These are phyloP conservation scores for Gobio occitaniae DNA, from an alignment of 2,797 vertebrate genomes.

Conservation along the genomic window DNA sequence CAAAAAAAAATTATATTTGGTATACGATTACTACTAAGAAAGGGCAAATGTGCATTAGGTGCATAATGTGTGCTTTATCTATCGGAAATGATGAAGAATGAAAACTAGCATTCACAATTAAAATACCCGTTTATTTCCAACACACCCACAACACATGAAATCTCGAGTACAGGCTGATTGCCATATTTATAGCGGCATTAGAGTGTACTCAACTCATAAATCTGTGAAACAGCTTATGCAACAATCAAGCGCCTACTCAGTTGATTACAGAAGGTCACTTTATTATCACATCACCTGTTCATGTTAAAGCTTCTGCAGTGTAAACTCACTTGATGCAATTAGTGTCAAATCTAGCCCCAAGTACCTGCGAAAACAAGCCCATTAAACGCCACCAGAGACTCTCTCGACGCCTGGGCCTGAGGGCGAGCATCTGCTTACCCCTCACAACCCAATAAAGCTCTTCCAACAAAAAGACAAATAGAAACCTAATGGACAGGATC, in stretches of 20 bases:
- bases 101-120: background rate
- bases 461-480: constrained; percentile 58
- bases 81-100: background rate
- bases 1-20: background rate
- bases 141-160: background rate
- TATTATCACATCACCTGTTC: background rate
- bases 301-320: background rate
- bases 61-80: background rate
- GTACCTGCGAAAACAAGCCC: constrained; percentile 62
- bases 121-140: background rate
- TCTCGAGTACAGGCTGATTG: background rate
- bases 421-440: background rate
- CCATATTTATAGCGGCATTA: background rate
- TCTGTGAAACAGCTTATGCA: background rate
- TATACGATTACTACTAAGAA: background rate
- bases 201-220: background rate
- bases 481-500: constrained; percentile 76
- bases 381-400: constrained; percentile 68
- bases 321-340: constrained; percentile 57
- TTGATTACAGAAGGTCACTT: background rate
- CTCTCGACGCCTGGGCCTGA: constrained; percentile 59
- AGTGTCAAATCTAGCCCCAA: constrained; percentile 65
- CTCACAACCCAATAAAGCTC: constrained; percentile 72
- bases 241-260: background rate
- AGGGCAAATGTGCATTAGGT: background rate